Conservation (phyloP, 2,888 invertebrate genomes). For the Epistrophella euchroma region DNA sequence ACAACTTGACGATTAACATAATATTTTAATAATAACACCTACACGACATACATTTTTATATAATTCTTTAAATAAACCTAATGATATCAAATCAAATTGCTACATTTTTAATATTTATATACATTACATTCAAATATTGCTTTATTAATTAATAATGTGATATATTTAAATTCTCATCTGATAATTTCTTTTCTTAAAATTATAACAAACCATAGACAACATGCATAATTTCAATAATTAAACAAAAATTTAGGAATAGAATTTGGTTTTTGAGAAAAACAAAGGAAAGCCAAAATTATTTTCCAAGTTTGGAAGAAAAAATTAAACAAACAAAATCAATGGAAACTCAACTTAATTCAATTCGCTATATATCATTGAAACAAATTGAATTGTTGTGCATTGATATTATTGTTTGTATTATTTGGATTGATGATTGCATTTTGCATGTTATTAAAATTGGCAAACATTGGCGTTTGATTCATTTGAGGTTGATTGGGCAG, state of each 20-base stretch:
- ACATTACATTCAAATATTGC: constrained; percentile 73
- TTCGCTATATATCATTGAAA: constrained; percentile 84
- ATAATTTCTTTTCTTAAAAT: constrained; percentile 19
- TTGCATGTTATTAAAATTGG: constrained; percentile 81
- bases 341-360: constrained; percentile 76
- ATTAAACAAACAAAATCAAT: constrained; percentile 10
- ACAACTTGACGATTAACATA: constrained; percentile 60
- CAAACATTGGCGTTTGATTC: constrained; percentile 81
- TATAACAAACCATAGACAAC: constrained; percentile 45
- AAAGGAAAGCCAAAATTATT: neutral
- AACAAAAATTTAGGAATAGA: constrained; percentile 15
- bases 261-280: neutral
- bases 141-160: constrained; percentile 72
- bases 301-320: neutral
- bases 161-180: constrained; percentile 46
- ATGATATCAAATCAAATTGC: constrained; percentile 74
- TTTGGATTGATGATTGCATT: constrained; percentile 78
- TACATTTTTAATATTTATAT: constrained; percentile 54
- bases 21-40: constrained; percentile 62
- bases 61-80: constrained; percentile 66
- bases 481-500: constrained; percentile 70
- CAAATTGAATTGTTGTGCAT: constrained; percentile 82
- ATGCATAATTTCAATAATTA: constrained; percentile 30
- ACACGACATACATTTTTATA: constrained; percentile 42
- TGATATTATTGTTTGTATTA: constrained; percentile 81